Evolutionary conservation across 2,113 vertebrate species (phyloP).

Genomic region (Chlorodrepanis virens): DNA sequence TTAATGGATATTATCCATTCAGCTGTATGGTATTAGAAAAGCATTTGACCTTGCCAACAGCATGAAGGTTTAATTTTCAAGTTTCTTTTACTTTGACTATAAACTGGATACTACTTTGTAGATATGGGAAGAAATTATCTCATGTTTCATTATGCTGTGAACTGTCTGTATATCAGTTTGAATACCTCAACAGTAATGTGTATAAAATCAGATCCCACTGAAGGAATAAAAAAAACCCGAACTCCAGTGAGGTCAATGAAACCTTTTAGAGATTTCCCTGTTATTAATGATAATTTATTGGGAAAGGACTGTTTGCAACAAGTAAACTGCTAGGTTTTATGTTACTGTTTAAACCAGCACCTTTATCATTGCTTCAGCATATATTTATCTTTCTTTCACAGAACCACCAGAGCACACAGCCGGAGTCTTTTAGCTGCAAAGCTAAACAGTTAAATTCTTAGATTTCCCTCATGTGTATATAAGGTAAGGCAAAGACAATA

Average conservation of each 20-base stretch:
- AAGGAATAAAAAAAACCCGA: neutral
- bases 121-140: neutral
- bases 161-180: neutral
- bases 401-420: neutral
- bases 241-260: neutral
- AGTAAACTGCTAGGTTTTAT: neutral
- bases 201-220: neutral
- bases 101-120: neutral
- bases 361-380: neutral
- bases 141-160: neutral
- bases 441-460: neutral
- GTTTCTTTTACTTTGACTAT: neutral
- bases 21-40: neutral
- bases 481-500: neutral
- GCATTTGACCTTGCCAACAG: slow-evolving; percentile 24
- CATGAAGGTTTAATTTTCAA: neutral
- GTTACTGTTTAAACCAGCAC: neutral
- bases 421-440: neutral
- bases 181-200: neutral
- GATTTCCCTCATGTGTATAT: neutral
- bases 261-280: neutral
- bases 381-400: neutral
- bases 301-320: neutral
- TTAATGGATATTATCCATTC: slow-evolving; percentile 46
- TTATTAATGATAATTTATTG: neutral